Base-by-base conservation (phyloP, 92 coral and sea anemone genomes). In the Chrysogorgia sp. region DNA sequence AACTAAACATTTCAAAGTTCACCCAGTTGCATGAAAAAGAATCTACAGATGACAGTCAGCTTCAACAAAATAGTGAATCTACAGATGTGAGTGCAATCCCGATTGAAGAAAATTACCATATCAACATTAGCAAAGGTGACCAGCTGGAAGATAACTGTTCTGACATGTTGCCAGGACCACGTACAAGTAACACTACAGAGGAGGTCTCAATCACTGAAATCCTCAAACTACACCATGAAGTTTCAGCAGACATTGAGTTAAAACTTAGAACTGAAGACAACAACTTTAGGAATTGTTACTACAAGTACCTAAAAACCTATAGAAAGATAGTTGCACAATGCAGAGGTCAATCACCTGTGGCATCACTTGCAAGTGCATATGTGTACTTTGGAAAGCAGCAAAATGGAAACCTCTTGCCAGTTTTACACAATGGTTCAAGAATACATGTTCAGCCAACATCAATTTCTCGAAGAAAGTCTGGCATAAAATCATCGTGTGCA, bases 371-470 rank as follows among this genome's bases (percentile, higher is more conserved):
- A 31, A 64, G 77, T 55, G 84, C 77, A 10, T 79, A 72, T 49
- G 78, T 53, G 22, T 53, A 45, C 17, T 78, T 78, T 84, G 84
- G 88, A 9, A 78, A 53, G 20, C 70, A 82, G 32, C 58, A n/a
- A 35, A 40, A 58, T 34, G 81, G 74, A 1, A 67, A 13, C 6
- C 61, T 61, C 3, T 50, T 58, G 29, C 81, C 81, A 43, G n/a
- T n/a, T n/a, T n/a, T n/a, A n/a, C n/a, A n/a, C n/a, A n/a, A n/a
- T n/a, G n/a, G n/a, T n/a, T n/a, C n/a, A 34, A 70, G 58, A 53
- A 70, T 85, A 24, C 31, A 75, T 58, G 85, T 84, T 2, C 88
- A 79, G 40, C 68, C 88, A 35, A 84, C 84, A 49, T 53, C 88
- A 47, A 71, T 77, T 57, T 60, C 84, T 19, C 65, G 85, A 79